Base-by-base conservation (phyloP, 2,888 invertebrate species). In the Calameuta filiformis region DNA sequence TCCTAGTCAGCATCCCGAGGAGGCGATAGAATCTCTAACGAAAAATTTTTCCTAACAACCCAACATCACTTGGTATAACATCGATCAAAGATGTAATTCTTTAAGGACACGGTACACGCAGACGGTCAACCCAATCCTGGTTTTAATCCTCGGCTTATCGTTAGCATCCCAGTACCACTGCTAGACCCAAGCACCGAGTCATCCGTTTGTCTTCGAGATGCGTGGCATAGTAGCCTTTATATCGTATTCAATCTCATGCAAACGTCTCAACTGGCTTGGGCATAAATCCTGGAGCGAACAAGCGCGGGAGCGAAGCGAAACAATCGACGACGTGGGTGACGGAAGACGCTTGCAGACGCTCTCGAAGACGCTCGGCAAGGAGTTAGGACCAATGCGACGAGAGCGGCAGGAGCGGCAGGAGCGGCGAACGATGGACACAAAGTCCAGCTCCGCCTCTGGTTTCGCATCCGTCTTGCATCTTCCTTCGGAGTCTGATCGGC, bases 241-340 rank as follows among this genome's bases (percentile, higher is more conserved):
- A 88, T 87, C 87, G 86, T 85, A 84, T 84, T 87, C 86, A 87
- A 89, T 89, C 89, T 90, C 86, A 85, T 88, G 89, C 89, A 89
- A 91, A 91, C 90, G 90, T 91, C 90, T 91, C 90, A 90, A 91
- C 90, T 90, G 89, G 86, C 86, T 85, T 85, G 82, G 84, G 87
- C 88, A 91, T 91, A 91, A 91, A 91, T 91, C 89, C 87, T 88
- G 78, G 84, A 83, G 83, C 85, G 81, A 83, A 83, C 79, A 34
- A 34, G 34, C 37, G 23, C 74, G 74, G 74, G 74, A 74, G 74
- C 73, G 77, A 77, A 80, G 85, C 84, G 87, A 88, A 88, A 89
- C 89, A 89, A 89, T 88, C 88, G 89, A 77, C 84, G 88, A 87
- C 87, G 86, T 85, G 87, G 87, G 85, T 89, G 90, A 90, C 88